A percentile compares a stretch with the other conserved stretches of the same genome.
These are phyloP conservation scores for Ceyx margarethae DNA, from an alignment of 2,113 vertebrate genomes.

Conservation along the genomic window DNA sequence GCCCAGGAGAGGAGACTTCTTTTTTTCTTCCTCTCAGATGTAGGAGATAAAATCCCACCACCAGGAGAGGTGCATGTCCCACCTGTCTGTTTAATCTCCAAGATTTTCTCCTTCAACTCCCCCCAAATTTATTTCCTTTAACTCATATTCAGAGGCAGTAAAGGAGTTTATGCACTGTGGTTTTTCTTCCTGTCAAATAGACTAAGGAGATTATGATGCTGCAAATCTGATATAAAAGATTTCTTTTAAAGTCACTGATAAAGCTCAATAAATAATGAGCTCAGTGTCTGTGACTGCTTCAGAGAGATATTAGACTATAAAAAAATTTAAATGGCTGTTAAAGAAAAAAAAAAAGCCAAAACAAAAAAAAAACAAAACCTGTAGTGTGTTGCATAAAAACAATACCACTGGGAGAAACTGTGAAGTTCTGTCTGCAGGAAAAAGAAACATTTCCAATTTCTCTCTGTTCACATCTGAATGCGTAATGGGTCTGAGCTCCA, in stretches of 20 bases:
- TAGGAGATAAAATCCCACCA: background rate
- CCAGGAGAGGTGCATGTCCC: rapidly evolving
- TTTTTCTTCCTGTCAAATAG: background rate
- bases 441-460: background rate
- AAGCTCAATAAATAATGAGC: background rate
- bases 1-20: background rate
- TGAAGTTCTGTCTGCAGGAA: background rate
- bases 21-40: background rate
- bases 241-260: conserved; percentile 7
- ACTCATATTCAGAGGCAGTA: background rate
- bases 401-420: background rate
- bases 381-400: background rate
- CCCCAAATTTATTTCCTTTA: background rate
- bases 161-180: background rate
- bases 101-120: background rate
- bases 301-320: background rate
- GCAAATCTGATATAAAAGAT: conserved; percentile 20
- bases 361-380: background rate
- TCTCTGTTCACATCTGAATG: background rate
- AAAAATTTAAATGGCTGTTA: background rate
- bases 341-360: background rate
- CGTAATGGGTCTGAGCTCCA: background rate
- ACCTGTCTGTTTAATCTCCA: background rate
- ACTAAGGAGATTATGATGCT: background rate
- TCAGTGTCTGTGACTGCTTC: background rate